Conservation (phyloP, 2,888 invertebrate genomes). For the Miltochrista miniata region DNA sequence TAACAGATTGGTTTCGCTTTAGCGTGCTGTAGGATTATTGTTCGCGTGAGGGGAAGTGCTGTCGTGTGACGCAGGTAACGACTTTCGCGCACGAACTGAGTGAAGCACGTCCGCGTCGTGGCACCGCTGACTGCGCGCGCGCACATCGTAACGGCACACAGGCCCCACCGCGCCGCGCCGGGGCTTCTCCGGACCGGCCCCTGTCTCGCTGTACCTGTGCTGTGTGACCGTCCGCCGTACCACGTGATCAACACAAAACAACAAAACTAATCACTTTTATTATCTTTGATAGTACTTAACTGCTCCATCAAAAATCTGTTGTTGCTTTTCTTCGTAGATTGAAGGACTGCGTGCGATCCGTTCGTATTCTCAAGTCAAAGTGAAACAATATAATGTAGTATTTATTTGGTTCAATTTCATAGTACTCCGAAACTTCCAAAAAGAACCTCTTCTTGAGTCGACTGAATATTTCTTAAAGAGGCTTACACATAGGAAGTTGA, state of each 20-base stretch:
- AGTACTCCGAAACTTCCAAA: no score
- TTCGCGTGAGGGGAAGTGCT: slow-evolving; percentile 74
- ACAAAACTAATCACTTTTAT: not conserved
- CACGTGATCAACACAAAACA: not conserved
- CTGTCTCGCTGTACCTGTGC: slow-evolving; percentile 33
- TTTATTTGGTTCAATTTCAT: no score
- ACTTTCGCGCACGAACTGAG: slow-evolving; percentile 83
- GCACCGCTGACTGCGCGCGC: slow-evolving; percentile 60
- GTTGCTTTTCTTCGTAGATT: not conserved
- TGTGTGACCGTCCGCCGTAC: not conserved
- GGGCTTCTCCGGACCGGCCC: slow-evolving; percentile 49
- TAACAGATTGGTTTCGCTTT: slow-evolving; percentile 59
- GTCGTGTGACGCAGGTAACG: slow-evolving; percentile 77
- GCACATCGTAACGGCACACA: slow-evolving; percentile 72
- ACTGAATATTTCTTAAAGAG: no score
- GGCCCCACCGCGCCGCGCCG: slow-evolving; percentile 50
- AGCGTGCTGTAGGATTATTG: slow-evolving; percentile 52
- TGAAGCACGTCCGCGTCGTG: slow-evolving; percentile 82
- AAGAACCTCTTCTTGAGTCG: no score
- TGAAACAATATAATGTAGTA: no score
- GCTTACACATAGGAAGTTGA: no score
- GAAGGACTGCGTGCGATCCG: no score
- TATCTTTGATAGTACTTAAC: not conserved
- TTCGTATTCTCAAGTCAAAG: no score
- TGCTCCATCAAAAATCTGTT: not conserved